Evolutionary conservation across 2,113 vertebrate genomes (phyloP), one percentile per base, ranked within the genome.

Genomic region (Riparia riparia): DNA sequence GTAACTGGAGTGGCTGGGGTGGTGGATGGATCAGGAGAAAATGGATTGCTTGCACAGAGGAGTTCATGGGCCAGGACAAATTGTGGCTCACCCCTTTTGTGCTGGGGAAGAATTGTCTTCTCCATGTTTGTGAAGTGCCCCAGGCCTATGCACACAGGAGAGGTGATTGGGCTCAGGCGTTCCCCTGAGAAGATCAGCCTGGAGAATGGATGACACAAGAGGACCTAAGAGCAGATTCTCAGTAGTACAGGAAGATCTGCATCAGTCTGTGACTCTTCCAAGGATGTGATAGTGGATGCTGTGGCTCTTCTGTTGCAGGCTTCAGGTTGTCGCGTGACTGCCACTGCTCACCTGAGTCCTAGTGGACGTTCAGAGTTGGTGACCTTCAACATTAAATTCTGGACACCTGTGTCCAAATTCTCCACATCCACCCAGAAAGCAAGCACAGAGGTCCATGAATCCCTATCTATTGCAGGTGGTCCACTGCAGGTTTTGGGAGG

Each of bases 371-470:
- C 41, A 37, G 50, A 31, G 22, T 51, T 20, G 24, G 39, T 63
- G 47, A 47, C 39, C n/a, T 76, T 86, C 82, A 53, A n/a, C 37
- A 42, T 66, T 29, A 28, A 47, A 44, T 60, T 79, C n/a, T 47
- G 41, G 6, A 39, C 17, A 6, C 65, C 58, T 20, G 4, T 0
- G 1, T 42, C 29, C 7, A 2, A 7, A 22, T 74, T 50, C 10
- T 73, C 12, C 17, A 16, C 13, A 0, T 61, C 76, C 9, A 25
- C n/a, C 2, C 61, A 51, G 32, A 56, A 80, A 22, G 12, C 25
- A 83, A 51, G 6, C 20, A 19, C 0, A 1, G 10, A 51, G 56
- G n/a, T 61, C 34, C 9, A 3, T 1, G 3, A 41, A 79, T 37
- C n/a, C 53, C 32, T 2, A 0, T 28, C 49, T 34, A 8, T 24